Evolutionary conservation across 2,888 invertebrate genomes (phyloP), one percentile per base, ranked within the genome.

Genomic region (Choreutis nemorana): DNA sequence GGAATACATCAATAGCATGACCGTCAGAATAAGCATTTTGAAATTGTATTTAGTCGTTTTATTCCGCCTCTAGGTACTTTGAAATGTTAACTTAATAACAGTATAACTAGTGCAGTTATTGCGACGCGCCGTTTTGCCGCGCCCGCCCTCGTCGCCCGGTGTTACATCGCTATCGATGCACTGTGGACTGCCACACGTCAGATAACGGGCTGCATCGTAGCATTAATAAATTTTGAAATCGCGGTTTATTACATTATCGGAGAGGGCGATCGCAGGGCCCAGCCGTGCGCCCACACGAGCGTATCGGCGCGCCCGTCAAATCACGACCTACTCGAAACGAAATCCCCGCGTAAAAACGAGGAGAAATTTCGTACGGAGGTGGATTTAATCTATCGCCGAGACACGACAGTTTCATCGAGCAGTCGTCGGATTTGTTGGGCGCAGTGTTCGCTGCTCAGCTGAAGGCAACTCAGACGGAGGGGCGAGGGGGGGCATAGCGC

Each of bases 351-450:
- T 60, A 59, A 60, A 70, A 68, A 58, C 49, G 52, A 60, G 49
- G 61, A 58, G 54, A 61, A 57, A 56, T 54, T 60, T 59, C 49
- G 50, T 57, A 61, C 55, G 58, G 59, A 62, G 56, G 54, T 59
- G 46, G 51, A 47, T 48, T 54, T 57, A 59, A 61, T 61, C 58
- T 55, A 60, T 58, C 42, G 53, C 39, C 48, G 41, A 57, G 59
- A 61, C 59, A 59, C 59, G 62, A 61, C 55, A 55, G 49, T 57
- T 55, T 50, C 47, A 53, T 52, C 48, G 54, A 57, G 50, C 48
- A 42, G 54, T 56, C 55, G 56, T 50, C 47, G 55, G 62, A 65
- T 60, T 61, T 55, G 61, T 61, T 52, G 59, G 61, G 54, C 64
- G 57, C 55, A 59, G 55, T 48, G 54, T 50, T 48, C 48, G 45